Evolutionary conservation across 1,140 invertebrate genomes (phyloP).

Genomic region (Babylonia areolata): DNA sequence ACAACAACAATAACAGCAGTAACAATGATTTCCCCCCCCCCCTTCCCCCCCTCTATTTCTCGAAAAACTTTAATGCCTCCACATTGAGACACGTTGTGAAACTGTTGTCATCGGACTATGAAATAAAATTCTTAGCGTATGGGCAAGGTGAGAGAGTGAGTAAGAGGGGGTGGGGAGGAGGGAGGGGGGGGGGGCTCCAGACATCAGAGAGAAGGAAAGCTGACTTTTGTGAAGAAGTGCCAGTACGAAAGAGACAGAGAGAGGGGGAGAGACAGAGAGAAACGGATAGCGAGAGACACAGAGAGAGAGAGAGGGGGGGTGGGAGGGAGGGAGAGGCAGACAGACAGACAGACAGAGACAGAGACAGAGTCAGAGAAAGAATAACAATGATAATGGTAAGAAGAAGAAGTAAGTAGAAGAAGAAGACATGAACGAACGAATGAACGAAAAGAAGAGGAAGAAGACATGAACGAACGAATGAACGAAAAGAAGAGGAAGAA

Average conservation of each 20-base stretch:
- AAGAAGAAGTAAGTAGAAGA: background rate
- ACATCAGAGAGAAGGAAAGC: no score
- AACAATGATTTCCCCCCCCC: no score
- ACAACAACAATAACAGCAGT: no score
- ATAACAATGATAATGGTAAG: background rate
- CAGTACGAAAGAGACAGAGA: background rate
- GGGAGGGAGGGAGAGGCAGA: background rate
- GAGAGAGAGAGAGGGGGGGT: background rate
- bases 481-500: background rate
- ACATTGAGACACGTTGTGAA: no score
- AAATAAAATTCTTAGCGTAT: no score
- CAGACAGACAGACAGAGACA: background rate
- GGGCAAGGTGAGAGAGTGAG: no score
- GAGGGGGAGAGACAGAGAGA: background rate
- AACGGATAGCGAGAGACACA: background rate
- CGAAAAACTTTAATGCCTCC: no score
- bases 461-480: background rate
- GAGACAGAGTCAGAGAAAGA: background rate
- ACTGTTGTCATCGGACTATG: no score
- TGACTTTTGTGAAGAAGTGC: background rate
- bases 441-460: background rate
- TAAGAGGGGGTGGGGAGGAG: no score
- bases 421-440: background rate
- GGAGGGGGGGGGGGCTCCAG: no score
- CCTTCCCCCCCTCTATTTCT: no score